Evolutionary conservation across 2,888 invertebrate genomes (phyloP).

Genomic region (Nudaria mundana): DNA sequence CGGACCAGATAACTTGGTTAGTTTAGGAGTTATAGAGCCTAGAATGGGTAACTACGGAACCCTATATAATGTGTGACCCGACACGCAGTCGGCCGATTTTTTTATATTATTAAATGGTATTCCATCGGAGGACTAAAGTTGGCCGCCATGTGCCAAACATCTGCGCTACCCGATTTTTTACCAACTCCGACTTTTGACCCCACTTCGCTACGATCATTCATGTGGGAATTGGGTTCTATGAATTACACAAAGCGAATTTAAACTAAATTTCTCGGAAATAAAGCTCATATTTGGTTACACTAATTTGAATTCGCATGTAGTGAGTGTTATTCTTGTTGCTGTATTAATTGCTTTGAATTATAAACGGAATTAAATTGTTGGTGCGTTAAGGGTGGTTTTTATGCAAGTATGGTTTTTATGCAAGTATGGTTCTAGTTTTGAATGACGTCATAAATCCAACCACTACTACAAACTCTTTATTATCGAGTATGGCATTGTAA

Average conservation of each 20-base stretch:
- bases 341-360: constrained; percentile 62
- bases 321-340: constrained; percentile 54
- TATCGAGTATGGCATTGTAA: no score
- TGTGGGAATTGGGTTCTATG: constrained; percentile 71
- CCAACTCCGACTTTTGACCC: constrained; percentile 75
- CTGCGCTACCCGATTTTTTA: constrained; percentile 73
- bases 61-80: no score
- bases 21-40: no score
- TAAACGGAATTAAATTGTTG: constrained; percentile 34
- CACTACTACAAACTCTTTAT: no score
- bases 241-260: constrained; percentile 50
- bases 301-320: constrained; percentile 38
- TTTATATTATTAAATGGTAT: constrained; percentile 44
- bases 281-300: constrained; percentile 40
- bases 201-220: constrained; percentile 73
- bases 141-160: constrained; percentile 70
- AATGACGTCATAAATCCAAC: not conserved
- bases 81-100: constrained; percentile 26
- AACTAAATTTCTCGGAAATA: constrained; percentile 43
- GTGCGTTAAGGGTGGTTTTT: constrained; percentile 22
- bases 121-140: constrained; percentile 24
- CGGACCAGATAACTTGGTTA: no score
- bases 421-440: not conserved
- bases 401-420: constrained; percentile 15
- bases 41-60: no score